Conservation (phyloP, 2,888 invertebrate genomes). For the Ophioninae sp. region DNA sequence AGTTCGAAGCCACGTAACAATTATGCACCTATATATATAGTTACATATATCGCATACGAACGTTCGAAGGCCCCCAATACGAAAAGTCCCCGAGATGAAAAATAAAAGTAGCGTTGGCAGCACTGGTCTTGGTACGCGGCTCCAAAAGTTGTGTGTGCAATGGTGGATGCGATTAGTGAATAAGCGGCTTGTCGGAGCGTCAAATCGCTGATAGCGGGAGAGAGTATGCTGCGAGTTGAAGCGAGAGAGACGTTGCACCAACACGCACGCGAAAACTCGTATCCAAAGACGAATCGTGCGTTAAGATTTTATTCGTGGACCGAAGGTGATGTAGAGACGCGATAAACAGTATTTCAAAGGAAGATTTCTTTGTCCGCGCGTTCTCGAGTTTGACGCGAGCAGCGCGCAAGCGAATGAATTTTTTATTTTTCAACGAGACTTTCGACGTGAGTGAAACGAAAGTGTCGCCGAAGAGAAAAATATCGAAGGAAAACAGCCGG, state of each 20-base stretch:
- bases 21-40: not conserved
- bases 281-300: not conserved
- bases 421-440: not conserved
- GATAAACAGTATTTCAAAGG: not conserved
- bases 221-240: conserved; percentile 7
- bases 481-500: conserved; percentile 47
- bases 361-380: conserved; percentile 15
- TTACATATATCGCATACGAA: not conserved
- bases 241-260: not conserved
- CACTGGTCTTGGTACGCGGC: conserved; percentile 60
- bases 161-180: conserved; percentile 69
- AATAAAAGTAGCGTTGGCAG: conserved; percentile 51
- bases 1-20: not conserved
- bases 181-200: conserved; percentile 68
- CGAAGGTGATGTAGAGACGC: conserved; percentile 35
- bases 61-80: conserved; percentile 13
- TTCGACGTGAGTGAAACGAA: not conserved
- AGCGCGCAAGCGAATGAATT: not conserved
- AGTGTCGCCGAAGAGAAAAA: conserved; percentile 13
- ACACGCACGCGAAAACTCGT: not conserved
- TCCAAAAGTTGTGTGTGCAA: conserved; percentile 70
- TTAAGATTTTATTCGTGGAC: conserved; percentile 52
- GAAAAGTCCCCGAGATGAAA: conserved; percentile 47
- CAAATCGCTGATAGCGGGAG: conserved; percentile 65
- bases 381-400: not conserved